Conservation (phyloP, 2,113 vertebrate species). For the Larimichthys crocea region DNA sequence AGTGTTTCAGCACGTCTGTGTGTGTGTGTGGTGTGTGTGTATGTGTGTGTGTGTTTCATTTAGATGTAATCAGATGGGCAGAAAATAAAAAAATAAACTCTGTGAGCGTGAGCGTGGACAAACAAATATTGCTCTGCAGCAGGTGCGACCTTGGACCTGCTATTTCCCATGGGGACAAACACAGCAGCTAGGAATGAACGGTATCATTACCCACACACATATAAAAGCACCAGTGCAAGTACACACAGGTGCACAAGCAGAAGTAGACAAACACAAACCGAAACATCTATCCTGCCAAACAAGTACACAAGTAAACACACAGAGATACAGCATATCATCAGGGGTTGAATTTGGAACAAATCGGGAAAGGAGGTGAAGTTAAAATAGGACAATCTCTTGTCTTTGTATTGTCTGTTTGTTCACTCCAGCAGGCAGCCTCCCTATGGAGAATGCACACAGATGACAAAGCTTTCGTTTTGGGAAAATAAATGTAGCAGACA, state of each 20-base stretch:
- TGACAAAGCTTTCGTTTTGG: constrained; percentile 17
- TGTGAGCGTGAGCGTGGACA: constrained; percentile 34
- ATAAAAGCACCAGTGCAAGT: constrained; percentile 40
- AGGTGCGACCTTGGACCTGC: constrained; percentile 74
- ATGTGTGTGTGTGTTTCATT: constrained; percentile 51
- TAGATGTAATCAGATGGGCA: constrained; percentile 58
- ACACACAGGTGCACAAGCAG: constrained; percentile 42
- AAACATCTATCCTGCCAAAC: constrained; percentile 54
- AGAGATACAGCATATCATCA: constrained; percentile 29
- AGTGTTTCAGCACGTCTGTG: constrained; percentile 32
- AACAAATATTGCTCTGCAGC: constrained; percentile 71
- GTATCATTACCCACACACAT: constrained; percentile 60
- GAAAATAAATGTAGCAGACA: constrained; percentile 26
- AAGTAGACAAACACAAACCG: constrained; percentile 53
- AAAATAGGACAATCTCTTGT: constrained; percentile 57
- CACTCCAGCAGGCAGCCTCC: constrained; percentile 31
- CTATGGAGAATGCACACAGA: constrained; percentile 16
- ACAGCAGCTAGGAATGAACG: constrained; percentile 56
- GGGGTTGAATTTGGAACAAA: constrained; percentile 60
- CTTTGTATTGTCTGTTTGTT: constrained; percentile 55
- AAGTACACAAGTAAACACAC: constrained; percentile 4
- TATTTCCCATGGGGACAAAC: constrained; percentile 64
- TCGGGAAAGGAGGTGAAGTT: constrained; percentile 52
- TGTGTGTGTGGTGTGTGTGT: constrained; percentile 33
- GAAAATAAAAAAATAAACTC: constrained; percentile 46